phyloP scores from a whole-genome alignment of 2,113 vertebrate species.

The Pongo pygmaeus region DNA sequence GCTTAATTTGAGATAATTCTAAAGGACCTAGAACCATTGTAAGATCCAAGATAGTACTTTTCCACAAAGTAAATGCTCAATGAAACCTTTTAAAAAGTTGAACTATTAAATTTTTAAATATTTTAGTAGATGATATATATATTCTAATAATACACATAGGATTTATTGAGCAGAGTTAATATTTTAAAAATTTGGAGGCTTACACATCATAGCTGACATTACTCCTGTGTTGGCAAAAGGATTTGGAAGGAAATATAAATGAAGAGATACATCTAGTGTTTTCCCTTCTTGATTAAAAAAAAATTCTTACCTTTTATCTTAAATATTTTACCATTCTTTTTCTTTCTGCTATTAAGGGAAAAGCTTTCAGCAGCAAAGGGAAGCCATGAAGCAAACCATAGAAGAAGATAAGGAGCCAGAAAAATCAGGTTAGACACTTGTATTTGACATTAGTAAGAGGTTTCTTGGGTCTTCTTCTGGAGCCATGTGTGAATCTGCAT shows the following conservation, averaged over 20 bases:
- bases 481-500: not conserved
- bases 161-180: constrained; percentile 19
- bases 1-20: not conserved
- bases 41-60: not conserved
- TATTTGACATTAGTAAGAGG: not conserved
- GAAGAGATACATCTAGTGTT: constrained; percentile 14
- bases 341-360: constrained; percentile 87
- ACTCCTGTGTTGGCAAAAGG: not conserved
- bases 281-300: not conserved
- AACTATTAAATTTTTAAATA: constrained; percentile 39
- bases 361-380: constrained; percentile 97
- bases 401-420: constrained; percentile 95
- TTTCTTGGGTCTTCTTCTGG: constrained; percentile 35
- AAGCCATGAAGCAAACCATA: constrained; percentile 95
- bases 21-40: not conserved
- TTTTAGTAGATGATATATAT: not conserved
- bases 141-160: not conserved
- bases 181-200: constrained; percentile 4
- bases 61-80: not conserved
- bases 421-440: constrained; percentile 88
- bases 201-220: not conserved
- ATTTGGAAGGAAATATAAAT: constrained; percentile 7
- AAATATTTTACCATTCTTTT: constrained; percentile 58
- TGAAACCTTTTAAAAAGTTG: constrained; percentile 42
- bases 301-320: constrained; percentile 25